Conservation (phyloP, 2,113 vertebrate genomes). For the Sclerurus mexicanus region DNA sequence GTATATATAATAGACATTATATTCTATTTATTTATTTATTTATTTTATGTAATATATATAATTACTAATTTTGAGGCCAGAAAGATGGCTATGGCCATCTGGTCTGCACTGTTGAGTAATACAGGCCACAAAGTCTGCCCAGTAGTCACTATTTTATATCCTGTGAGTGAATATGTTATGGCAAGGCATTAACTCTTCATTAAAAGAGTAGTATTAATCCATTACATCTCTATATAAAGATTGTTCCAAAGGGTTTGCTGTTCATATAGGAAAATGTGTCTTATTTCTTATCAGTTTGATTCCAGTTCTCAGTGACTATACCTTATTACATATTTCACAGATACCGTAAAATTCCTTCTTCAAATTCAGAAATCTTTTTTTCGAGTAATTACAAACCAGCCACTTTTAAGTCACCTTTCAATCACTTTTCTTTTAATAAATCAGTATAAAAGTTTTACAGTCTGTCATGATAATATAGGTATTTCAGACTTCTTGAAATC, state of each 20-base stretch:
- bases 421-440: background rate
- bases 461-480: background rate
- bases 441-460: background rate
- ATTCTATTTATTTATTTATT: too few relatives aligned
- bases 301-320: background rate
- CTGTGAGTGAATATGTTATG: background rate
- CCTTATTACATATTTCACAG: background rate
- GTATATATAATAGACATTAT: too few relatives aligned
- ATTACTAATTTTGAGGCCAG: background rate
- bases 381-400: background rate
- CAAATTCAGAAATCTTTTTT: background rate
- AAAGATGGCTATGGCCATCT: background rate
- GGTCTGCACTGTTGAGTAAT: background rate
- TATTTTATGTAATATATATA: too few relatives aligned
- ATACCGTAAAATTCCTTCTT: background rate
- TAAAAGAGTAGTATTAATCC: background rate
- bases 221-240: background rate
- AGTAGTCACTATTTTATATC: background rate
- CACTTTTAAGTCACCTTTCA: background rate
- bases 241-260: background rate
- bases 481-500: background rate
- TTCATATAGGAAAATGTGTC: background rate
- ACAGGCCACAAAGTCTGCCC: accelerated
- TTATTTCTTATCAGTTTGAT: background rate
- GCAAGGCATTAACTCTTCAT: background rate